Conservation (phyloP, 2,888 invertebrate species). For the Mamestra brassicae region DNA sequence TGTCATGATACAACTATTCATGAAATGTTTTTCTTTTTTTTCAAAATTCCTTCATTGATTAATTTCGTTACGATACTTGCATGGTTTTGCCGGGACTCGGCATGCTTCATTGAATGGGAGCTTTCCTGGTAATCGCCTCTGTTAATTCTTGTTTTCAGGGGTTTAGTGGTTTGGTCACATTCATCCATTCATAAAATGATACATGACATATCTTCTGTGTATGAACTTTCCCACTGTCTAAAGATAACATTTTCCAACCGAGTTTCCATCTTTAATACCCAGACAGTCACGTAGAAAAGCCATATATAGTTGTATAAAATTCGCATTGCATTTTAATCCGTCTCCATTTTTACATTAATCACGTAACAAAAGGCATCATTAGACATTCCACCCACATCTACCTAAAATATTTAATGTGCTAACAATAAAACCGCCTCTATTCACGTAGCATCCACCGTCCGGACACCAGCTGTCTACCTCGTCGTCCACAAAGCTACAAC, state of each 20-base stretch:
- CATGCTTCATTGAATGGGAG: no score
- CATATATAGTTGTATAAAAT: neutral
- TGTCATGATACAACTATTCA: no score
- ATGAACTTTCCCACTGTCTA: neutral
- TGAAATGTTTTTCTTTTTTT: no score
- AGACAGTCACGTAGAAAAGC: neutral
- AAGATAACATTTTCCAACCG: neutral
- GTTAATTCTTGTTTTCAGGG: no score
- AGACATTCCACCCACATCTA: neutral
- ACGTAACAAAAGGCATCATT: constrained; percentile 17
- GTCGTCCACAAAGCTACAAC: constrained; percentile 53
- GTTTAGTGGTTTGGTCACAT: no score
- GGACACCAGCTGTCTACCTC: constrained; percentile 56
- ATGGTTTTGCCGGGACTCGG: no score
- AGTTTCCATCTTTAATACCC: neutral
- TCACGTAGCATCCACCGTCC: constrained; percentile 25
- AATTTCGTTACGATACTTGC: no score
- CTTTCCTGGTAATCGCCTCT: no score
- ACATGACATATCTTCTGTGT: neutral
- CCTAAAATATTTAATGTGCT: constrained; percentile 40
- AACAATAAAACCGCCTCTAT: constrained; percentile 43
- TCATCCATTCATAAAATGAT: no score
- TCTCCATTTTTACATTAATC: constrained; percentile 20
- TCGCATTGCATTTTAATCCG: neutral
- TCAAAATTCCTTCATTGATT: no score